These are phyloP conservation scores for Parnassius mnemosyne DNA, from an alignment of 2,888 invertebrate genomes.

Conservation along the genomic window DNA sequence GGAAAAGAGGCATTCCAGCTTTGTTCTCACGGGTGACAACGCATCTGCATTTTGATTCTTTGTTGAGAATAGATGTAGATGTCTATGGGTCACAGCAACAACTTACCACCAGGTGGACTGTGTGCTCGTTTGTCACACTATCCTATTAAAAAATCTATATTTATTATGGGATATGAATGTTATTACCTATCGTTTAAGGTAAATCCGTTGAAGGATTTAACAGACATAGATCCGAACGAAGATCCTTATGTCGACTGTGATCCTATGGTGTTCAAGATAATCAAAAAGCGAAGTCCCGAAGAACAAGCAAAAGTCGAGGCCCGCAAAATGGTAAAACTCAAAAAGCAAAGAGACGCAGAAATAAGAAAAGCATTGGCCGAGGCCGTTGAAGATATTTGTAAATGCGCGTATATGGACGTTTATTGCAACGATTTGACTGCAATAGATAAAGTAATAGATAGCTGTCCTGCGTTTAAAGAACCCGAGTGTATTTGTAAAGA, in stretches of 20 bases:
- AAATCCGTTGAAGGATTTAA: slow-evolving; percentile 83
- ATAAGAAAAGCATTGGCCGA: slow-evolving; percentile 74
- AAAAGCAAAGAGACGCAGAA: slow-evolving; percentile 76
- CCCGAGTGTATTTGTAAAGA: slow-evolving; percentile 66
- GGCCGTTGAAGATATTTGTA: slow-evolving; percentile 68
- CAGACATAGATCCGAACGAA: slow-evolving; percentile 78
- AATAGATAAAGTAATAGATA: slow-evolving; percentile 69
- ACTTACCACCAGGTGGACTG: too few species aligned
- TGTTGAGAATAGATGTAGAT: too few species aligned
- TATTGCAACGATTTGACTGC: slow-evolving; percentile 70
- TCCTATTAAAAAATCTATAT: too few species aligned
- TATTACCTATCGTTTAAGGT: slow-evolving; percentile 49
- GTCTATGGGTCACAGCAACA: too few species aligned
- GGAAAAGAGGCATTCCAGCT: too few species aligned
- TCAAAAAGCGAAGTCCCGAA: slow-evolving; percentile 79
- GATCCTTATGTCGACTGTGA: slow-evolving; percentile 85
- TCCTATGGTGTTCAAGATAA: slow-evolving; percentile 84
- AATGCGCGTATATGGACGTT: slow-evolving; percentile 77
- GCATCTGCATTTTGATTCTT: too few species aligned
- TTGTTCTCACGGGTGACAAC: too few species aligned
- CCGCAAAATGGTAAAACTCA: slow-evolving; percentile 76
- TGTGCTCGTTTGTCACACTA: too few species aligned
- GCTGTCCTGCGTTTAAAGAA: slow-evolving; percentile 69
- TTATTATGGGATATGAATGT: too few species aligned
- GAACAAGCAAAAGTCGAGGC: slow-evolving; percentile 78